Evolutionary conservation across 2,888 invertebrate species (phyloP), one percentile per base, ranked within the genome.

Genomic region (Aelia acuminata): DNA sequence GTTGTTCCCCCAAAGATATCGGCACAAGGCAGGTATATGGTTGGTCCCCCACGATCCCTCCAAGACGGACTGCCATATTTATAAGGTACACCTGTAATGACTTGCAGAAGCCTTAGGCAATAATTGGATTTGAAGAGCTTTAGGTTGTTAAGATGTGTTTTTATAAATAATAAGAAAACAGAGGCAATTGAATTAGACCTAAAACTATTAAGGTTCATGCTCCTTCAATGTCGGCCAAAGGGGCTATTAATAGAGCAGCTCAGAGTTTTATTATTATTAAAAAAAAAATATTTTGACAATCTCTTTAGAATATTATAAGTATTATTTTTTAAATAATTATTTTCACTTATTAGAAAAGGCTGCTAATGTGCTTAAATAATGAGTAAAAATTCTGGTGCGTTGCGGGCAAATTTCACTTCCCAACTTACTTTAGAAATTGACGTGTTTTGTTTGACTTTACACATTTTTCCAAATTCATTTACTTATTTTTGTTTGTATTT

Each of bases 101-200:
- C 80, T 80, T n/a, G 80, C n/a, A 43, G 80, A 80, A 80, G 80
- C 80, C 80, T 80, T 80, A 80, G 80, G n/a, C 22, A 8, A 11
- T 47, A 80, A 80, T 43, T 80, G 39, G 80, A 47, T 43, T 80
- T 80, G 3, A 10, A 80, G 43, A 43, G 43, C 43, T 43, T 75
- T 80, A 80, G 43, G 39, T 80, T 80, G 80, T 80, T 47, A 80
- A 80, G 80, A 80, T 80, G 80, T 80, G 80, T 43, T 80, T 39
- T 80, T 80, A 80, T 80, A 80, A 80, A 80, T 80, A 80, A 80
- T 80, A 80, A 80, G 80, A 47, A 80, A 80, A 80, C 80, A 39
- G 80, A 80, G 80, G 80, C 80, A 80, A 80, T 80, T 80, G 80
- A 80, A 80, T 80, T 80, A 80, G 39, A 5, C 80, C 22, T 80